Conservation (phyloP, 2,888 invertebrate species). For the Leptothorax acervorum region DNA sequence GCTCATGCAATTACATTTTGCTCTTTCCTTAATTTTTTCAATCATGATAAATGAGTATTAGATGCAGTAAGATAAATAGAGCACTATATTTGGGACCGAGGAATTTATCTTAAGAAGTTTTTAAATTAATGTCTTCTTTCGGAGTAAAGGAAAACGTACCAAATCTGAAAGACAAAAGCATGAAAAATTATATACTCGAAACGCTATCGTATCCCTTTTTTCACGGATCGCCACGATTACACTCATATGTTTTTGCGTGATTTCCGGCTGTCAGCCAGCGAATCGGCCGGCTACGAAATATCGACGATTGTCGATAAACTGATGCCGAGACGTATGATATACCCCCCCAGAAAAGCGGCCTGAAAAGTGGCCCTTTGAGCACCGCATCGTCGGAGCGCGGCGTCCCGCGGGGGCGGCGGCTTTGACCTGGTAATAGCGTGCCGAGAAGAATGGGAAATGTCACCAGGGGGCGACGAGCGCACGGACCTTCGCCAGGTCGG, state of each 20-base stretch:
- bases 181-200: background rate
- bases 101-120: slow-evolving; percentile 1
- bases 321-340: slow-evolving; percentile 43
- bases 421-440: slow-evolving; percentile 85
- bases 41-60: background rate
- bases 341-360: slow-evolving; percentile 70
- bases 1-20: background rate
- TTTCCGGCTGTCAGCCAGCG: slow-evolving; percentile 34
- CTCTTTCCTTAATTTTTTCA: background rate
- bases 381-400: slow-evolving; percentile 74
- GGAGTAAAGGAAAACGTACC: background rate
- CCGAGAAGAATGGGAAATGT: slow-evolving; percentile 85
- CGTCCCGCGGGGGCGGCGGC: slow-evolving; percentile 84
- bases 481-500: slow-evolving; percentile 71
- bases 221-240: background rate
- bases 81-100: slow-evolving; percentile 33
- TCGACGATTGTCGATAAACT: slow-evolving; percentile 49
- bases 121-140: slow-evolving; percentile 1
- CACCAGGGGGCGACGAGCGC: slow-evolving; percentile 83
- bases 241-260: slow-evolving; percentile 25
- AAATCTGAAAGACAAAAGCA: background rate
- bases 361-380: slow-evolving; percentile 75
- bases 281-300: slow-evolving; percentile 39
- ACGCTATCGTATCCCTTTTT: background rate
- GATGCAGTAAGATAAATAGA: slow-evolving; percentile 15